These are phyloP conservation scores for Hypothenemus hampei DNA, from an alignment of 1,140 invertebrate genomes.

Conservation along the genomic window DNA sequence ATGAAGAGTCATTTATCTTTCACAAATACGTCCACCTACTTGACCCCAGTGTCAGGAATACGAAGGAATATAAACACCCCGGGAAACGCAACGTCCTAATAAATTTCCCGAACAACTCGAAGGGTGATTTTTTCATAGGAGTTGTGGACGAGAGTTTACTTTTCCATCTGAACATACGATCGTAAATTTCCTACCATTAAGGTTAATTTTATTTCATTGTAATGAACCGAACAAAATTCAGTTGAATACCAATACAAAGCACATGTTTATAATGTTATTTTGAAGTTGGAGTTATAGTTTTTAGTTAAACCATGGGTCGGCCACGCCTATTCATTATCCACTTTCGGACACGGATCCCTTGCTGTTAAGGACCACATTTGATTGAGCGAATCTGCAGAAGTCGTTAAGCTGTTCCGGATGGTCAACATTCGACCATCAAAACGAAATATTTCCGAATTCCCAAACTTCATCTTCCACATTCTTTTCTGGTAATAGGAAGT, in stretches of 20 bases:
- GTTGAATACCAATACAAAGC: too few relatives aligned
- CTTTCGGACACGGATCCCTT: conserved; percentile 10
- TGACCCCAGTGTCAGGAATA: conserved; percentile 19
- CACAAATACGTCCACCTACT: conserved; percentile 22
- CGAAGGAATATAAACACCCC: conserved; percentile 20
- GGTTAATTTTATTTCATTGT: too few relatives aligned
- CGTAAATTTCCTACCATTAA: too few relatives aligned
- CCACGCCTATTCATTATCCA: conserved; percentile 22
- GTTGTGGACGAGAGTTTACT: too few relatives aligned
- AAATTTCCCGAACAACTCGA: conserved; percentile 16
- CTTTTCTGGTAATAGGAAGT: too few relatives aligned
- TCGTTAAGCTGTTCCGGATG: conserved; percentile 26
- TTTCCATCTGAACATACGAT: too few relatives aligned
- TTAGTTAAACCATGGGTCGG: background rate
- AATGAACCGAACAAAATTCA: too few relatives aligned
- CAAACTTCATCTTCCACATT: too few relatives aligned
- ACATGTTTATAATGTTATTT: too few relatives aligned
- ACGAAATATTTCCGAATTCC: conserved; percentile 22
- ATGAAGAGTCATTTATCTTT: conserved; percentile 11
- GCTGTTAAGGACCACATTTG: conserved; percentile 20
- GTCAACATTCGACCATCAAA: conserved; percentile 18
- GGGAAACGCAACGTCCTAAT: conserved; percentile 21
- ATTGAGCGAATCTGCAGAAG: conserved; percentile 16
- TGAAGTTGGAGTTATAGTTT: too few relatives aligned
- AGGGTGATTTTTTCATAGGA: conserved; percentile 18